A percentile compares a stretch with the other conserved stretches of the same genome.
phyloP scores from a whole-genome alignment of 2,113 vertebrate species.

The Canis aureus region DNA sequence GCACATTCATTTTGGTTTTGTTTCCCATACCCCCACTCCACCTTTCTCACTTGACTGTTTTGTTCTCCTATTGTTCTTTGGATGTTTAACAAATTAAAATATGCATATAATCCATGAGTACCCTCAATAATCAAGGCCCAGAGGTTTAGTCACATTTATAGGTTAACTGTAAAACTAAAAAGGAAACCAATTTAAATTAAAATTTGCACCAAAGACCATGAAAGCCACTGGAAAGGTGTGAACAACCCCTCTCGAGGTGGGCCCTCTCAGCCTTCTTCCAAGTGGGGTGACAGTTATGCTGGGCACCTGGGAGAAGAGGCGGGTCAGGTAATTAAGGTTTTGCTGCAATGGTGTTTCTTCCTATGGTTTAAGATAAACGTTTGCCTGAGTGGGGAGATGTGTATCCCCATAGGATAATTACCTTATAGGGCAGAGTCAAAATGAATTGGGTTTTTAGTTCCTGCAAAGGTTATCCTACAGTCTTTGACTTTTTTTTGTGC shows the following conservation, averaged over 20 bases:
- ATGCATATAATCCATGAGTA: neutral
- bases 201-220: neutral
- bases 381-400: neutral
- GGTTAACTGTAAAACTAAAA: neutral
- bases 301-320: neutral
- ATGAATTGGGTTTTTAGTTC: neutral
- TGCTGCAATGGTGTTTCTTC: neutral
- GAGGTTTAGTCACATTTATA: slow-evolving; percentile 40
- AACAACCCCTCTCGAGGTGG: neutral
- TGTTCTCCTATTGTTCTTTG: neutral
- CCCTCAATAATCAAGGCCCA: neutral
- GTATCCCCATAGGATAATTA: neutral
- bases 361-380: neutral
- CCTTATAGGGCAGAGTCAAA: neutral
- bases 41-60: neutral
- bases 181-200: neutral
- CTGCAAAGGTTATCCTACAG: neutral
- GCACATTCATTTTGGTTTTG: neutral
- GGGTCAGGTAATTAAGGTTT: neutral
- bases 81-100: slow-evolving; percentile 28
- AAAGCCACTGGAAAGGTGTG: neutral
- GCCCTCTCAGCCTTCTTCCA: neutral
- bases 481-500: neutral
- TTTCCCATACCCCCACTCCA: too few relatives aligned
- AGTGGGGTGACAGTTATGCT: fast-evolving